Base-by-base conservation (phyloP, 2,888 invertebrate species). In the Teinopalpus imperialis region DNA sequence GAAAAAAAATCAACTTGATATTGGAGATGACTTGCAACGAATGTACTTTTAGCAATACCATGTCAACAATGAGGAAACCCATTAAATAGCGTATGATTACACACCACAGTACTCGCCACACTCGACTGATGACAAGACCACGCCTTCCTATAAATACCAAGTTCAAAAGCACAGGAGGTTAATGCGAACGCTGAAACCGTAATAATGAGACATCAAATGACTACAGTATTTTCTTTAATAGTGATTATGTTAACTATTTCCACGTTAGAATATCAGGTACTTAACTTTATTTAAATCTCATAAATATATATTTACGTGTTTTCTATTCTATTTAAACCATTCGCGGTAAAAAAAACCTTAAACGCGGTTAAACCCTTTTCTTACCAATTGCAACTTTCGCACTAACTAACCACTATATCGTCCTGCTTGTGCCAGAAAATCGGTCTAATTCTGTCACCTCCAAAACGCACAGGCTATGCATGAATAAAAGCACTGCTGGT, bases 111-210 rank as follows among this genome's bases (percentile, higher is more conserved):
- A 37, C 75, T 74, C 81, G 74, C 72, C 56, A 68, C 64, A 67
- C 66, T 61, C 66, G 62, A 60, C 63, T 59, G 51, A 40, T 53
- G 44, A 43, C 42, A 52, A 64, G 79, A 66, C 82, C 85, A 85
- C 87, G 81, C 87, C 87, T 80, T 76, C 67, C 64, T 85, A 86
- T 88, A 86, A 71, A 79, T 78, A 54, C 56, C 74, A 87, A 85
- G 82, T 86, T 87, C 86, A 85, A 74, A 81, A 81, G 81, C 82
- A 82, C 69, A 76, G 74, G 49, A 56, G 68, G 59, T 60, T 75
- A 76, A 72, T 76, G 59, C 60, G 55, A 61, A 66, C 55, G 66
- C 65, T 61, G 64, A 54, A 61, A 51, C 52, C 68, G 57, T 52
- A 65, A 66, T 64, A 63, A 86, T 85, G 85, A 72, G 63, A 66